A percentile compares a stretch with the other conserved stretches of the same genome.
Conservation (phyloP, 2,113 vertebrate species). For the Cygnus buccinator region DNA sequence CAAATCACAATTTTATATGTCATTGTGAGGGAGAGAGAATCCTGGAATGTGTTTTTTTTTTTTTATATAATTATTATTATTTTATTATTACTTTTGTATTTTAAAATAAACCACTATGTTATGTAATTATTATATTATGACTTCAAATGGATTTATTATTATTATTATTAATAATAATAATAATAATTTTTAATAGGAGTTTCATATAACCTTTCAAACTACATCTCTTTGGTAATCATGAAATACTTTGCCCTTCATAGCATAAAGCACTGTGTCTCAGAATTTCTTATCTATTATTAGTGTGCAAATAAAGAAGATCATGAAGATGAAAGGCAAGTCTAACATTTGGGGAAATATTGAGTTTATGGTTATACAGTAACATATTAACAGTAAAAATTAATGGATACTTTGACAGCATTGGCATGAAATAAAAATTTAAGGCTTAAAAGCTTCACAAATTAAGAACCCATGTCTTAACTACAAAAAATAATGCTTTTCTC, state of each 20-base stretch:
- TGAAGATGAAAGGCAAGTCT: not conserved
- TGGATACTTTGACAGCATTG: not conserved
- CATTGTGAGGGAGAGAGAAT: not conserved
- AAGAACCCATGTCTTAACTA: not conserved
- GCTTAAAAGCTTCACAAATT: not conserved
- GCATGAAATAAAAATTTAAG: not conserved
- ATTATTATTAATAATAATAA: no score
- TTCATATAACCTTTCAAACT: not conserved
- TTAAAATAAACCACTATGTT: not conserved
- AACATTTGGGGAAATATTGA: not conserved
- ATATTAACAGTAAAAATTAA: not conserved
- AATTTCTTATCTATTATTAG: not conserved
- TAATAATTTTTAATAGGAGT: not conserved
- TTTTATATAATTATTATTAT: no score
- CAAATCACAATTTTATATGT: not conserved
- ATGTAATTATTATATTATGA: not conserved
- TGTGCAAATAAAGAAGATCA: not conserved
- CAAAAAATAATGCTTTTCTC: not conserved
- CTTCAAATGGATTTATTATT: not conserved
- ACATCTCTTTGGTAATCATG: not conserved
- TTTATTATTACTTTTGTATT: no score
- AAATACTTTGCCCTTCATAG: not conserved
- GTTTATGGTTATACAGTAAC: not conserved
- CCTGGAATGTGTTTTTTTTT: not conserved
- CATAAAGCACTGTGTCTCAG: not conserved